phyloP scores from a whole-genome alignment of 1,140 invertebrate species.

The Plutomurus gul region DNA sequence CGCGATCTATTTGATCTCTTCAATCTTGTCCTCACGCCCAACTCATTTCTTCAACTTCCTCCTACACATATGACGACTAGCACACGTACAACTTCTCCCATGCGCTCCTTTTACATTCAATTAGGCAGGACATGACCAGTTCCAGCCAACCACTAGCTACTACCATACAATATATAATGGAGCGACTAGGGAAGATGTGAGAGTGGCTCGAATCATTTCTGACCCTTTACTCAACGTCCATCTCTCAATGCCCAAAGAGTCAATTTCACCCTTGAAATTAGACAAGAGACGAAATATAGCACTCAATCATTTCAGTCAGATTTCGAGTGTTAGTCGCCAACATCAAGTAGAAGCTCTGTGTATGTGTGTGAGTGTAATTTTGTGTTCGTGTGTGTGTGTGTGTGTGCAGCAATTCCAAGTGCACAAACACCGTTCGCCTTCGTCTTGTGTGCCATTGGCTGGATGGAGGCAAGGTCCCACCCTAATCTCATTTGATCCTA shows the following conservation, averaged over 20 bases:
- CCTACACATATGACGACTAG: neutral
- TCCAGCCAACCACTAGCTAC: neutral
- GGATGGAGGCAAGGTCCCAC: neutral
- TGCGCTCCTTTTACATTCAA: neutral
- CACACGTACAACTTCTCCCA: neutral
- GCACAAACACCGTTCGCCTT: neutral
- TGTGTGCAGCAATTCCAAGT: conserved; percentile 12
- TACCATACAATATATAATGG: neutral
- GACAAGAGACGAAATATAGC: conserved; percentile 12
- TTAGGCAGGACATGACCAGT: neutral
- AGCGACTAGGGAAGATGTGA: too few relatives aligned
- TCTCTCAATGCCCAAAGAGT: neutral
- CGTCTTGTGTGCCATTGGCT: conserved; percentile 11
- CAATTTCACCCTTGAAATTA: neutral
- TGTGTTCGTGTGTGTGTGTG: too few relatives aligned
- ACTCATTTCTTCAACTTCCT: conserved; percentile 47
- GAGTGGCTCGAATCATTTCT: neutral
- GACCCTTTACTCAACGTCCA: conserved; percentile 2
- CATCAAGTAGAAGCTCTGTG: too few relatives aligned
- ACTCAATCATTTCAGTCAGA: neutral
- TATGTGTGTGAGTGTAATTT: too few relatives aligned
- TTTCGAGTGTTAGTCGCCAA: neutral
- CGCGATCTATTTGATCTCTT: conserved; percentile 47
- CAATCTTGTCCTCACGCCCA: conserved; percentile 52
- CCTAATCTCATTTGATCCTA: conserved; percentile 32